Conservation (phyloP, 2,888 invertebrate genomes). For the Agriotes lineatus region DNA sequence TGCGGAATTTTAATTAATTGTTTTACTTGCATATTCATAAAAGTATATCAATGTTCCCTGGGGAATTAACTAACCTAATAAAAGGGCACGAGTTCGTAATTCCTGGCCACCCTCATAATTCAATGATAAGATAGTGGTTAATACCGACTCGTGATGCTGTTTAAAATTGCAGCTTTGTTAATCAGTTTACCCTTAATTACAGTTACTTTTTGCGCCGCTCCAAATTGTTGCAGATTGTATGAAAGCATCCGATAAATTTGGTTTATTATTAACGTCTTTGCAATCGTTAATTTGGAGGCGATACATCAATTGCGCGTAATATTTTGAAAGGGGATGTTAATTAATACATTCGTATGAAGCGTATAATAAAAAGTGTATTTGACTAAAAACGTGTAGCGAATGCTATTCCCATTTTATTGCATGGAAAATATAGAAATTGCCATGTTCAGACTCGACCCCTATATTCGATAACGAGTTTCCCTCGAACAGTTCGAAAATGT, state of each 20-base stretch:
- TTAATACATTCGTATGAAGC: too few relatives aligned
- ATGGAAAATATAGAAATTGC: slow-evolving; percentile 13
- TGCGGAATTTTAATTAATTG: slow-evolving; percentile 59
- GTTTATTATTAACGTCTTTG: too few relatives aligned
- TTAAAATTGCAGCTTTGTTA: slow-evolving; percentile 49
- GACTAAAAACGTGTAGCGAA: neutral
- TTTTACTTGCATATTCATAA: slow-evolving; percentile 62
- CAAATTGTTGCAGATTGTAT: neutral
- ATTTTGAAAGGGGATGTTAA: too few relatives aligned
- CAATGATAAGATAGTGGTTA: slow-evolving; percentile 54
- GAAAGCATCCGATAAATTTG: neutral
- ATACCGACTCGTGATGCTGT: slow-evolving; percentile 36
- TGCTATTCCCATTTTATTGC: neutral
- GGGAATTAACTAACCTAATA: slow-evolving; percentile 53
- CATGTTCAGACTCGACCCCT: slow-evolving; percentile 14
- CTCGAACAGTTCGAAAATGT: slow-evolving; percentile 38
- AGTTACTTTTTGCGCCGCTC: neutral
- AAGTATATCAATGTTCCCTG: slow-evolving; percentile 60
- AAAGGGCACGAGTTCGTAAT: slow-evolving; percentile 48
- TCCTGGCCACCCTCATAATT: slow-evolving; percentile 50
- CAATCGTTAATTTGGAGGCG: too few relatives aligned
- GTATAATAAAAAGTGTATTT: too few relatives aligned
- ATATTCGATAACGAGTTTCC: slow-evolving; percentile 35
- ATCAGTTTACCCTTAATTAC: slow-evolving; percentile 25
- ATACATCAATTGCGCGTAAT: too few relatives aligned